Evolutionary conservation across 2,797 vertebrate genomes (phyloP).

Genomic region (Cheirogaleus major): DNA sequence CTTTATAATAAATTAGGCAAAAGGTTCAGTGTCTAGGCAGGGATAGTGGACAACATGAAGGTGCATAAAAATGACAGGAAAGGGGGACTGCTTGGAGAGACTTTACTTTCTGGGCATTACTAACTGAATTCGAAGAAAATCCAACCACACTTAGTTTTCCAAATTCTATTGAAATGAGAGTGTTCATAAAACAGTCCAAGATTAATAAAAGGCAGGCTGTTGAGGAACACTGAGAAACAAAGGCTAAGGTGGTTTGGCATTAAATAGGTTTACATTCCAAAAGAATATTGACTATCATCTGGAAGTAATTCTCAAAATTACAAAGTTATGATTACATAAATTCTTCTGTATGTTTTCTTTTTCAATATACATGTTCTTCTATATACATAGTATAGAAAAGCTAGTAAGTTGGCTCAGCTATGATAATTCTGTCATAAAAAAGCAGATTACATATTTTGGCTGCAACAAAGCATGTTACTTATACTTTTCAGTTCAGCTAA

Average conservation of each 20-base stretch:
- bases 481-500: conserved; percentile 58
- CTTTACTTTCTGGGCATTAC: background rate
- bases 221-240: conserved; percentile 62
- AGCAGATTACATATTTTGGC: conserved; percentile 70
- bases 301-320: conserved; percentile 70
- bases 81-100: background rate
- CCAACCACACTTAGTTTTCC: conserved; percentile 24
- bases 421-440: conserved; percentile 67
- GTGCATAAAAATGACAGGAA: background rate
- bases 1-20: background rate
- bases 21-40: conserved; percentile 2
- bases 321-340: conserved; percentile 73
- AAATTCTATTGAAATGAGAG: background rate
- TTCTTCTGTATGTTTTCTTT: conserved; percentile 26
- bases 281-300: conserved; percentile 67
- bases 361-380: conserved; percentile 59
- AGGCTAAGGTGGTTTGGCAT: conserved; percentile 70
- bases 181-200: conserved; percentile 51
- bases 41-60: background rate
- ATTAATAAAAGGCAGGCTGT: conserved; percentile 53
- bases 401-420: conserved; percentile 31
- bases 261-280: conserved; percentile 72
- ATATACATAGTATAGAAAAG: conserved; percentile 73
- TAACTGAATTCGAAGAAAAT: conserved; percentile 33
- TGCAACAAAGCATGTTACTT: conserved; percentile 60